phyloP scores from a whole-genome alignment of 2,113 vertebrate genomes.

The Oryzias melastigma region DNA sequence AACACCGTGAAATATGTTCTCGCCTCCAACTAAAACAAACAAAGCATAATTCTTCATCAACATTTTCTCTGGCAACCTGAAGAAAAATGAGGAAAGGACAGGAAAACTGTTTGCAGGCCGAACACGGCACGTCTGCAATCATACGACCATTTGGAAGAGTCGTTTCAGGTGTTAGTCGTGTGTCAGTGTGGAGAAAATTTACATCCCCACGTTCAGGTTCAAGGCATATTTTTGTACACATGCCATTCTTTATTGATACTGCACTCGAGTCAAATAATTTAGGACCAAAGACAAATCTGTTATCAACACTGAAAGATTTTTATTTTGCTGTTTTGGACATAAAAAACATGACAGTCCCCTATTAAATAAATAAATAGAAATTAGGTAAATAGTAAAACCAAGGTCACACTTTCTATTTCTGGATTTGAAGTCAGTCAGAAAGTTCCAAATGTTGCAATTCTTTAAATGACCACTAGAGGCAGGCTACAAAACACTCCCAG shows the following conservation, averaged over 20 bases:
- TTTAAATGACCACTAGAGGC: too few relatives aligned
- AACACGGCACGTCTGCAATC: conserved; percentile 14
- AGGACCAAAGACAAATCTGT: background rate
- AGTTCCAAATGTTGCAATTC: too few relatives aligned
- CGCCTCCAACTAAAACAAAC: conserved; percentile 77
- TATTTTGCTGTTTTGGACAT: too few relatives aligned
- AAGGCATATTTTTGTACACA: conserved; percentile 50
- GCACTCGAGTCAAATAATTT: conserved; percentile 21
- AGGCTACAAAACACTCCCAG: too few relatives aligned
- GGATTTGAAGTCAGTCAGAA: too few relatives aligned
- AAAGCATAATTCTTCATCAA: conserved; percentile 76
- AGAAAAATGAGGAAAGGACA: conserved; percentile 12
- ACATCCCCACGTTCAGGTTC: conserved; percentile 23
- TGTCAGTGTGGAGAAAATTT: conserved; percentile 59
- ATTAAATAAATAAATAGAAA: too few relatives aligned
- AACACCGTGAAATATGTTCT: conserved; percentile 72
- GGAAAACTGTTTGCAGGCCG: background rate
- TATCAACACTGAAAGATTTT: background rate
- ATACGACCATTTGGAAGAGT: conserved; percentile 4
- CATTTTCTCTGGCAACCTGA: conserved; percentile 55
- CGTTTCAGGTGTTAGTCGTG: conserved; percentile 39
- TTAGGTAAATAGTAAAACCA: too few relatives aligned
- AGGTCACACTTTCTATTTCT: too few relatives aligned
- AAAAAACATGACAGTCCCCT: too few relatives aligned
- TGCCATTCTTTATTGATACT: conserved; percentile 27